Evolutionary conservation across 2,113 vertebrate genomes (phyloP).

Genomic region (Catharus bicknelli): DNA sequence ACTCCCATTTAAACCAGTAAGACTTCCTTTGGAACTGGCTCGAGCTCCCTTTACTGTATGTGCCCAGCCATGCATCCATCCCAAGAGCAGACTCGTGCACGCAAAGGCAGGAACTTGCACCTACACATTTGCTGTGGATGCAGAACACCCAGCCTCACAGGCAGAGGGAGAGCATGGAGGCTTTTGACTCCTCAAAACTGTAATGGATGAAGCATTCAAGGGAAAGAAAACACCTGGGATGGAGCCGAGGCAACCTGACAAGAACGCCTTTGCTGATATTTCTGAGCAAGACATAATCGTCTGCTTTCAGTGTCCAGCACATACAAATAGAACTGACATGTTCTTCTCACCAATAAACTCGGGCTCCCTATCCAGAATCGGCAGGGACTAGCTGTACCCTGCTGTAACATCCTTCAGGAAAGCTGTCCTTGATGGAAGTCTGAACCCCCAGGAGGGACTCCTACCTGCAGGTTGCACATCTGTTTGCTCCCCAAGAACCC

Average conservation of each 20-base stretch:
- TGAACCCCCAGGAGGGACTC: background rate
- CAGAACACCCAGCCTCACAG: background rate
- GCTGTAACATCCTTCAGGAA: background rate
- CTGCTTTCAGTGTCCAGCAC: background rate
- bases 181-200: background rate
- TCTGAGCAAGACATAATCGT: background rate
- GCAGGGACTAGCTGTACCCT: background rate
- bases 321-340: background rate
- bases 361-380: background rate
- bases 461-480: conserved; percentile 34
- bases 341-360: background rate
- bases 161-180: background rate
- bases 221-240: background rate
- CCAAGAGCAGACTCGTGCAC: background rate
- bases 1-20: conserved; percentile 55
- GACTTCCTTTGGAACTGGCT: conserved; percentile 38
- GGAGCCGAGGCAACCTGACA: background rate
- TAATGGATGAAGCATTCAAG: background rate
- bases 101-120: background rate
- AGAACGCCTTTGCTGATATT: background rate
- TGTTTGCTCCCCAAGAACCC: conserved; percentile 22
- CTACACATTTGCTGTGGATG: background rate
- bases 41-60: background rate
- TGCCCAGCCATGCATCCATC: background rate
- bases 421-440: background rate